Evolutionary conservation across 2,888 invertebrate genomes (phyloP), one percentile per base, ranked within the genome.

Genomic region (Lysandra coridon): DNA sequence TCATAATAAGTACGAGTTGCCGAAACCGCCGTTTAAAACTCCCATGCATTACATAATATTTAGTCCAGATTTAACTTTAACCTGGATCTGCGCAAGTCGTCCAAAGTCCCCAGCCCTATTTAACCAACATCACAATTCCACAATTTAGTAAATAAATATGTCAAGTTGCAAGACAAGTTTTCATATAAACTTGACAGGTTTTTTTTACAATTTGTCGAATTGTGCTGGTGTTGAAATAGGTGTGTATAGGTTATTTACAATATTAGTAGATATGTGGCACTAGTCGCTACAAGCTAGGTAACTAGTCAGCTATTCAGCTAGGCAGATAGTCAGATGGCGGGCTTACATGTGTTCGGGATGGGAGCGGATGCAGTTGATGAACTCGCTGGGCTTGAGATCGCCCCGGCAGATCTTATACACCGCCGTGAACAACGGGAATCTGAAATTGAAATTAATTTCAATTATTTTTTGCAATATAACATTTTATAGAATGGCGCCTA

Each of bases 281-380:
- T 79, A 79, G 85, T 83, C 80, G 84, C 84, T 83, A 84, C 82
- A 86, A 80, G 80, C 80, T 78, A 79, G 73, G 77, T 73, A 81
- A 75, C 78, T 44, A 79, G 79, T 73, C 76, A 30, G 78, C 57
- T 57, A 57, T 57, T 57, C 4, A 57, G 57, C 4, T 78, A 79
- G 73, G 77, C 77, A 81, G 78, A 79, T 44, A 79, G 79, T 73
- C 78, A 49, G 79, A 76, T 69, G 57, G 79, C 40, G 81, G 82
- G 93, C 97, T 98, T 98, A 99, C 98, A 98, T 98, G 96, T 99
- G 99, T 93, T 99, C 99, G 49, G 99, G 99, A 91, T 99, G 99
- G 88, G 97, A 96, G 90, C 98, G 97, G 92, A 99, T 97, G 93
- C 98, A 98, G 88, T 98, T 97, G 86, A 99, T 98, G 91, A 99